Conservation (phyloP, 2,797 vertebrate species). For the Phyllotis vaccarum region DNA sequence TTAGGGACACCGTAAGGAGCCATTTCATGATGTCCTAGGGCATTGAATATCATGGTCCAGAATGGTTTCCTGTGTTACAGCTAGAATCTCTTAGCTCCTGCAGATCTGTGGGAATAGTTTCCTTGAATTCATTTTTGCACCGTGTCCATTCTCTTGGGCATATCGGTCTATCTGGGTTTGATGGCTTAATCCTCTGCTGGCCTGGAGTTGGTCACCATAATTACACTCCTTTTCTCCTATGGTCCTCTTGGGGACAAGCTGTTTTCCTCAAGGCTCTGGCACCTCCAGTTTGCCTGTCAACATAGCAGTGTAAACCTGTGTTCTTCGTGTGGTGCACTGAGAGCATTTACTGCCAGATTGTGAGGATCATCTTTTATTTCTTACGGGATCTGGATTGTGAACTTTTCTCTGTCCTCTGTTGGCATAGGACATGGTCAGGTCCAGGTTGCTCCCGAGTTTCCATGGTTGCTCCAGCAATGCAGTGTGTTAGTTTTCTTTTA, state of each 20-base stretch:
- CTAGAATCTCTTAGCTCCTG: background rate
- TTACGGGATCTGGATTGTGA: background rate
- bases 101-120: slow-evolving; percentile 8
- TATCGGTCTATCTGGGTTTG: background rate
- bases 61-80: background rate
- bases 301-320: background rate
- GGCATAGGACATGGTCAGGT: background rate
- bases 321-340: background rate
- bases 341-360: background rate
- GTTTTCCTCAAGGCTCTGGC: background rate
- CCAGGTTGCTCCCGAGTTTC: background rate
- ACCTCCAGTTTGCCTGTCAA: background rate
- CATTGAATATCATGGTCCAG: slow-evolving; percentile 7
- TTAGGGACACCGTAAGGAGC: background rate
- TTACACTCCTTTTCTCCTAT: background rate
- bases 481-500: background rate
- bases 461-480: background rate
- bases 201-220: background rate
- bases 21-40: background rate
- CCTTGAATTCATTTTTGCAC: slow-evolving; percentile 20
- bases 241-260: background rate
- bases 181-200: slow-evolving; percentile 5
- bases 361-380: background rate
- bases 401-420: slow-evolving; percentile 21
- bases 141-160: slow-evolving; percentile 9